Percentiles rank a stretch among this genome's conserved stretches.
These are phyloP conservation scores for Zosterops pallidus DNA, from an alignment of 2,113 vertebrate species.

Conservation along the genomic window DNA sequence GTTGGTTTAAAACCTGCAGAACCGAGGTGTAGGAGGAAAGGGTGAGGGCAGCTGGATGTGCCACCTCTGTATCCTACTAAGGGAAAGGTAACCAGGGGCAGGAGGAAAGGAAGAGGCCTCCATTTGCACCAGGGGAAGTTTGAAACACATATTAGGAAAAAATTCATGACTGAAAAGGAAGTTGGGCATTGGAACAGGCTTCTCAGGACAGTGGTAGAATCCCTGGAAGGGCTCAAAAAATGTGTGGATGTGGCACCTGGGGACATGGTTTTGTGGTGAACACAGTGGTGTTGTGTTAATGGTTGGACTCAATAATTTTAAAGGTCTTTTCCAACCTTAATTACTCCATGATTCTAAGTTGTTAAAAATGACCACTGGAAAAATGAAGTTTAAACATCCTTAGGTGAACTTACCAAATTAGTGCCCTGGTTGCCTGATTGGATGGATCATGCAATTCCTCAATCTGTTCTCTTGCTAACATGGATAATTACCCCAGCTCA, in stretches of 20 bases:
- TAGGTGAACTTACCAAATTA: not conserved
- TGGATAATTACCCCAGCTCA: not conserved
- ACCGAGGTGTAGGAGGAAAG: not conserved
- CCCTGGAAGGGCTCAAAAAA: not conserved
- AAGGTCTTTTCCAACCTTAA: not conserved
- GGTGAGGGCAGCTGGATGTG: fast-evolving
- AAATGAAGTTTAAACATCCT: not conserved
- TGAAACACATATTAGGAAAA: not conserved
- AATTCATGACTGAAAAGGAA: not conserved
- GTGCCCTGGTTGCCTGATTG: not conserved
- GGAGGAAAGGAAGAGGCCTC: not conserved
- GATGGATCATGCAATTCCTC: not conserved
- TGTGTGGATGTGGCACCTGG: not conserved
- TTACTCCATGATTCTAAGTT: not conserved
- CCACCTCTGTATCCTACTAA: not conserved
- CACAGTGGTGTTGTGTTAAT: fast-evolving
- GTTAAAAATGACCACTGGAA: not conserved
- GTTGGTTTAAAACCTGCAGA: not conserved
- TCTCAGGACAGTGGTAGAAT: not conserved
- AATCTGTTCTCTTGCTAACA: not conserved
- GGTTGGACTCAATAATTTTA: not conserved
- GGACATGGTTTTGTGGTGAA: not conserved
- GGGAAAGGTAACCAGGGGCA: not conserved
- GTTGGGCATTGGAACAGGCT: not conserved
- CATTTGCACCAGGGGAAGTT: not conserved